Conservation (phyloP, 1,140 invertebrate species). For the Drosophila tristis region DNA sequence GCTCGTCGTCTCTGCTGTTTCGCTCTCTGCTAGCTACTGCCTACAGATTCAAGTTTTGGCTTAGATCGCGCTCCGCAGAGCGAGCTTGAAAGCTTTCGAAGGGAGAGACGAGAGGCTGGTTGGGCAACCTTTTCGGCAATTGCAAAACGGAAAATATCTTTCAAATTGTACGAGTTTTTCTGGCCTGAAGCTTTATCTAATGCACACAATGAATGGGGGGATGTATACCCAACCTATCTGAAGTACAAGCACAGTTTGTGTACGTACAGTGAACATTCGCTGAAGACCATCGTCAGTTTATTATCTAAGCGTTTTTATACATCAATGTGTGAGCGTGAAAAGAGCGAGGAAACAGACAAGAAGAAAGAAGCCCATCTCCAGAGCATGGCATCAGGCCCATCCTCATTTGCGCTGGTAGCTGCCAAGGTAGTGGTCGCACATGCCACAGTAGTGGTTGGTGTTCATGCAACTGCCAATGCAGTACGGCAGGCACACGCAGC, state of each 20-base stretch:
- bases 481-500: slow-evolving; percentile 88
- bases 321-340: slow-evolving; percentile 15
- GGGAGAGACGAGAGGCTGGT: background rate
- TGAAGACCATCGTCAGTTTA: slow-evolving; percentile 4
- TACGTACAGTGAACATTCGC: background rate
- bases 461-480: slow-evolving; percentile 87
- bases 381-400: background rate
- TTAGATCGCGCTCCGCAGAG: slow-evolving; percentile 30
- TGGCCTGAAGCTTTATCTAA: slow-evolving; percentile 55
- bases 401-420: slow-evolving; percentile 82
- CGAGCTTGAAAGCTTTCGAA: slow-evolving; percentile 65
- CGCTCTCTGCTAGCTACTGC: slow-evolving; percentile 57
- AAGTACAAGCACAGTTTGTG: slow-evolving; percentile 28
- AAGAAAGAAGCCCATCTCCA: background rate
- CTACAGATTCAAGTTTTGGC: slow-evolving; percentile 32
- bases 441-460: slow-evolving; percentile 88
- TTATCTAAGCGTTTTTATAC: slow-evolving; percentile 20
- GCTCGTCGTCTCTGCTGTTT: slow-evolving; percentile 34
- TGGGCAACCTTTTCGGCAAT: slow-evolving; percentile 46
- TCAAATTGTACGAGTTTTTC: slow-evolving; percentile 40
- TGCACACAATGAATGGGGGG: slow-evolving; percentile 30
- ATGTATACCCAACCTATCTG: slow-evolving; percentile 32
- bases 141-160: slow-evolving; percentile 57
- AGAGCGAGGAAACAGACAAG: background rate
- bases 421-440: slow-evolving; percentile 87